These are phyloP conservation scores for Oreonectes daqikongensis DNA, from an alignment of 2,797 vertebrate species.

Conservation along the genomic window DNA sequence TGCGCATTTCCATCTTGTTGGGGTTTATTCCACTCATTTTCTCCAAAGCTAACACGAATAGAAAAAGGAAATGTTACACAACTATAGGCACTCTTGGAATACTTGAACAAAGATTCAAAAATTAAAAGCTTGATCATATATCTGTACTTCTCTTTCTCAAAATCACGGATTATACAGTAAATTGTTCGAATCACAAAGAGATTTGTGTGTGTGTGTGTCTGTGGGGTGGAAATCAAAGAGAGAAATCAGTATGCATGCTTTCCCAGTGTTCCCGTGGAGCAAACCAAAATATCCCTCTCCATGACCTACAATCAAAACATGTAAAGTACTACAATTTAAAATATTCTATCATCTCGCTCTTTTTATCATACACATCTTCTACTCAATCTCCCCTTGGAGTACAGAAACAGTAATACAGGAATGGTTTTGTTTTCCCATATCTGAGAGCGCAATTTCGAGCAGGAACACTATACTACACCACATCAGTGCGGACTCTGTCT, in stretches of 20 bases:
- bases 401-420: constrained; percentile 55
- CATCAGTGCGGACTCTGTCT: constrained; percentile 64
- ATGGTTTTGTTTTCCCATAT: constrained; percentile 62
- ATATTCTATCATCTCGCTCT: constrained; percentile 59
- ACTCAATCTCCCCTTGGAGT: constrained; percentile 56
- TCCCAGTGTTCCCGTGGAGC: constrained; percentile 51
- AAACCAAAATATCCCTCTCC: constrained; percentile 58
- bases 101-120: constrained; percentile 18
- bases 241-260: constrained; percentile 57
- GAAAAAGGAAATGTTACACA: not conserved
- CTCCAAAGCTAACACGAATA: not conserved
- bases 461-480: constrained; percentile 73
- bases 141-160: not conserved
- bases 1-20: not conserved
- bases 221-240: constrained; percentile 41
- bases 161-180: constrained; percentile 35
- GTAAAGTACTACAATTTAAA: constrained; percentile 63
- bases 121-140: constrained; percentile 3
- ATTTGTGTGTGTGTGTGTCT: constrained; percentile 1
- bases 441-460: constrained; percentile 75
- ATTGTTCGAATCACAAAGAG: constrained; percentile 38
- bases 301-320: constrained; percentile 61
- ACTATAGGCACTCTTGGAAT: not conserved
- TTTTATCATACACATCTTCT: constrained; percentile 58
- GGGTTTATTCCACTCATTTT: constrained; percentile 1